A percentile compares a stretch with the other conserved stretches of the same genome.
phyloP scores from a whole-genome alignment of 2,888 invertebrate genomes.

The Polyommatus iphigenia region DNA sequence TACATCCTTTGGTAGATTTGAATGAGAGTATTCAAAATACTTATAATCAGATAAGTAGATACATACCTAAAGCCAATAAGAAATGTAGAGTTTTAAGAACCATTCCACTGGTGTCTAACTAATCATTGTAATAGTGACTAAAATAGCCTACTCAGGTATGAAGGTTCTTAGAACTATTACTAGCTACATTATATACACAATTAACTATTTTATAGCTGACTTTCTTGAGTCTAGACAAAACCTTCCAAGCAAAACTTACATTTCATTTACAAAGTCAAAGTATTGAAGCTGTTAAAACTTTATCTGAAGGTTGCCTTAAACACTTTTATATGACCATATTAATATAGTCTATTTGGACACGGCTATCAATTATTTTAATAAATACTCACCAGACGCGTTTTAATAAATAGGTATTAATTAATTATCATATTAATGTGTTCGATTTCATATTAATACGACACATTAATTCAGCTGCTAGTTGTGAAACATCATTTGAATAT shows the following conservation, averaged over 20 bases:
- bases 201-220: too few species aligned
- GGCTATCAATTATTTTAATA: not conserved
- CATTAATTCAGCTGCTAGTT: slow-evolving; percentile 12
- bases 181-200: too few species aligned
- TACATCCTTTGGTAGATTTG: too few species aligned
- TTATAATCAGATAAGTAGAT: too few species aligned
- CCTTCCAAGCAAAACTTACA: not conserved
- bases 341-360: not conserved
- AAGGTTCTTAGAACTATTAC: too few species aligned
- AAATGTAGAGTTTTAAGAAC: too few species aligned
- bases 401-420: not conserved
- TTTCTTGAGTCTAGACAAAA: too few species aligned
- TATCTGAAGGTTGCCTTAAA: not conserved
- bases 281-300: not conserved
- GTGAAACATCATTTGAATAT: slow-evolving; percentile 17
- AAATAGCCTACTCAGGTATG: too few species aligned
- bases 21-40: too few species aligned
- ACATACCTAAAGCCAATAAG: too few species aligned
- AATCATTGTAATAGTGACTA: too few species aligned
- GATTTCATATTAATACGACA: slow-evolving; percentile 6
- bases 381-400: not conserved
- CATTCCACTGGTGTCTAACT: too few species aligned
- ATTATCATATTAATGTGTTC: slow-evolving; percentile 5
- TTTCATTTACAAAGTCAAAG: not conserved
- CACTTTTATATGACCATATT: not conserved